Evolutionary conservation across 2,888 invertebrate genomes (phyloP).

Genomic region (Tryphoninae sp.): DNA sequence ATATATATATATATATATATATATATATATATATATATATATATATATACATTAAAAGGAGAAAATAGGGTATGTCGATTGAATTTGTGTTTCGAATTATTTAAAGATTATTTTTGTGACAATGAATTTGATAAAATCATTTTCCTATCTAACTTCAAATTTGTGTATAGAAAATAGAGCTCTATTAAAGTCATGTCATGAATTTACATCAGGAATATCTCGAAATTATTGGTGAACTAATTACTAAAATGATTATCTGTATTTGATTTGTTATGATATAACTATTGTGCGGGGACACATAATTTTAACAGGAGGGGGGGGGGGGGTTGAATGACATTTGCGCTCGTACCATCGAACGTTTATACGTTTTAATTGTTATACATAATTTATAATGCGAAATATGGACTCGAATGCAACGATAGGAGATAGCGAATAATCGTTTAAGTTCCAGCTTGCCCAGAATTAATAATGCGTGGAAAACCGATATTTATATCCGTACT

Average conservation of each 20-base stretch:
- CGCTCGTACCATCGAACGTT: not conserved
- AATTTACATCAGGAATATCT: too few species aligned
- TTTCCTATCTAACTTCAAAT: too few species aligned
- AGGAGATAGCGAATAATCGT: not conserved
- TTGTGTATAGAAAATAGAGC: too few species aligned
- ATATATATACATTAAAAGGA: not conserved
- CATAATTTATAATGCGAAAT: not conserved
- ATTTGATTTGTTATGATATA: not conserved
- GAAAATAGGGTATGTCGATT: not conserved
- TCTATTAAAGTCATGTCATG: too few species aligned
- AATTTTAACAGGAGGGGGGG: not conserved
- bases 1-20: too few species aligned
- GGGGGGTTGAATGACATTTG: not conserved
- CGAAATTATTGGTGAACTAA: too few species aligned
- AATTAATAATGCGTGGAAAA: not conserved
- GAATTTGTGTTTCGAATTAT: too few species aligned
- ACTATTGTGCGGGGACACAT: not conserved
- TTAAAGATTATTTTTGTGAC: too few species aligned
- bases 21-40: conserved; percentile 14
- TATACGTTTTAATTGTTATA: not conserved
- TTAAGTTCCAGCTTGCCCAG: not conserved
- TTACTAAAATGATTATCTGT: not conserved
- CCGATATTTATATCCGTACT: not conserved
- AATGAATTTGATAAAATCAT: too few species aligned
- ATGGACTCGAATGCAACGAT: not conserved